These are phyloP conservation scores for Saccostrea glomerata DNA, from an alignment of 1,140 invertebrate genomes.

Conservation along the genomic window DNA sequence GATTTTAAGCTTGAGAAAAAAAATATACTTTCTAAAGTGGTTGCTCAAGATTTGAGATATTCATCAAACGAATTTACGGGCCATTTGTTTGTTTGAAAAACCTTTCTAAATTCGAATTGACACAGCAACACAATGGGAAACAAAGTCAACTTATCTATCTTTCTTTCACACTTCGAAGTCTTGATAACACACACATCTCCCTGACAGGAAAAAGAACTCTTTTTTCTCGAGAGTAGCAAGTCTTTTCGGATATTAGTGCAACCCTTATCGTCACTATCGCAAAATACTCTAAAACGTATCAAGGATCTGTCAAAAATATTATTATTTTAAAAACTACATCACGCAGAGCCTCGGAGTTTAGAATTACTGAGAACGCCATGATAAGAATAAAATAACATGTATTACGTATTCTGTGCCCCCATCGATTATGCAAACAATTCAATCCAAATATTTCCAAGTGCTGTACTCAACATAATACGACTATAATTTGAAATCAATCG, in stretches of 20 bases:
- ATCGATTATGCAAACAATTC: constrained; percentile 23
- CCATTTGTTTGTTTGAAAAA: not conserved
- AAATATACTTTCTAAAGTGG: not conserved
- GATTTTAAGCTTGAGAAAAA: not conserved
- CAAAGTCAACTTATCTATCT: constrained; percentile 25
- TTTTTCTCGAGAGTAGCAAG: constrained; percentile 15
- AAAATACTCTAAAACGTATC: constrained; percentile 25
- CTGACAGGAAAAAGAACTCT: not conserved
- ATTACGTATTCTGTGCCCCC: not conserved
- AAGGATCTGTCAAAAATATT: constrained; percentile 29
- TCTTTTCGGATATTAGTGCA: constrained; percentile 38
- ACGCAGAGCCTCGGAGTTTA: not conserved
- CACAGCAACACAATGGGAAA: constrained; percentile 1
- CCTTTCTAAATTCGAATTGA: constrained; percentile 16
- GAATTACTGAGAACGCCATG: not conserved
- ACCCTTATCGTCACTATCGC: constrained; percentile 23
- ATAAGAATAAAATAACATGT: not conserved
- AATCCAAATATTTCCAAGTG: constrained; percentile 23
- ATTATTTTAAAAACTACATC: constrained; percentile 32
- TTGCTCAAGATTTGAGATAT: not conserved
- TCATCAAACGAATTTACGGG: constrained; percentile 11
- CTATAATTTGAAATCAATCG: constrained; percentile 29
- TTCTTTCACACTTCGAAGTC: constrained; percentile 35
- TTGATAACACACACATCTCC: constrained; percentile 14
- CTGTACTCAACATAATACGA: not conserved